phyloP scores from a whole-genome alignment of 1,140 invertebrate genomes.

The Zaprionus africanus region DNA sequence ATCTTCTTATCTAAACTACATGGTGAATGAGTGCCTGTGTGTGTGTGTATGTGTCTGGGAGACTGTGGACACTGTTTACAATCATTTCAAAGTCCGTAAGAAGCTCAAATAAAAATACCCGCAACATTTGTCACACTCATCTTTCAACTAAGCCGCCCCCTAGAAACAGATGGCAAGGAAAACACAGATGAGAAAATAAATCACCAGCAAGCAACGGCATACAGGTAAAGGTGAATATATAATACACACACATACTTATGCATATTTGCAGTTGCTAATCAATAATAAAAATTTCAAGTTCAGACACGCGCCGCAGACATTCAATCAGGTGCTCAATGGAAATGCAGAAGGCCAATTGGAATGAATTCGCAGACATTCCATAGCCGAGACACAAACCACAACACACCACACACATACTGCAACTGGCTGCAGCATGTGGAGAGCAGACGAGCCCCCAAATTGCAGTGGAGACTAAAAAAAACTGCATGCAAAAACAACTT shows the following conservation, averaged over 20 bases:
- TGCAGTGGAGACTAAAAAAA: constrained; percentile 30
- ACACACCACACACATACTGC: background rate
- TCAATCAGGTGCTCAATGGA: constrained; percentile 20
- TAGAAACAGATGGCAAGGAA: background rate
- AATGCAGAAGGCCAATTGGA: constrained; percentile 11
- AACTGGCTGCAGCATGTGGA: constrained; percentile 47
- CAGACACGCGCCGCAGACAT: constrained; percentile 43
- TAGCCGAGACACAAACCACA: constrained; percentile 49
- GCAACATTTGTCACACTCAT: constrained; percentile 18
- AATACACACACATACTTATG: background rate
- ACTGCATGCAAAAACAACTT: constrained; percentile 35
- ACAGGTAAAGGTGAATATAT: background rate
- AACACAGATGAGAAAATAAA: constrained; percentile 5
- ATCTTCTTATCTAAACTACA: constrained; percentile 25
- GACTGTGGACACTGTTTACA: constrained; percentile 63
- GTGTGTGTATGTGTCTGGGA: constrained; percentile 30
- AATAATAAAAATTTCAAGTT: constrained; percentile 68
- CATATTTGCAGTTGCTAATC: constrained; percentile 37
- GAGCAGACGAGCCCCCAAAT: constrained; percentile 63
- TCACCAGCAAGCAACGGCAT: constrained; percentile 4
- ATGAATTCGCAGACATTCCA: constrained; percentile 10
- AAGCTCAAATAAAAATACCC: constrained; percentile 21
- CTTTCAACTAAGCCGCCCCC: constrained; percentile 48
- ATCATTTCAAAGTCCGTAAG: constrained; percentile 63
- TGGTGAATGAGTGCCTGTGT: constrained; percentile 14